Conservation (phyloP, 2,797 vertebrate species). For the Emydoidea blandingii region DNA sequence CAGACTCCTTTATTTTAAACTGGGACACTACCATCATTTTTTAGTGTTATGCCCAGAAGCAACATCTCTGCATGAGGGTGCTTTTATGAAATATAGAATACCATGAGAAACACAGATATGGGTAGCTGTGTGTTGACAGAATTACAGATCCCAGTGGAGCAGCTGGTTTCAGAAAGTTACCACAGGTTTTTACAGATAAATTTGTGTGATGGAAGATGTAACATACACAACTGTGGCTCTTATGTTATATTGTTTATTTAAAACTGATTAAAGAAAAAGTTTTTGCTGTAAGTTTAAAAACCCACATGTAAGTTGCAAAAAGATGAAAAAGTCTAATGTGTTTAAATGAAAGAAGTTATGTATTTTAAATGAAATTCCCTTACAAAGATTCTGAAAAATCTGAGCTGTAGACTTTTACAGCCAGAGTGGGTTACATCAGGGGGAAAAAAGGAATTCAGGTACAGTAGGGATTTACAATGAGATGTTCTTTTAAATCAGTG, state of each 20-base stretch:
- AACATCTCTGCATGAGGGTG: fast-evolving
- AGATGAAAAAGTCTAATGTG: not conserved
- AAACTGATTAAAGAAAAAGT: not conserved
- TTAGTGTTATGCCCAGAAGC: not conserved
- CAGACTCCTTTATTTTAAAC: not conserved
- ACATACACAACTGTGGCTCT: fast-evolving
- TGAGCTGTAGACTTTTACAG: not conserved
- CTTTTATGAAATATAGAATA: not conserved
- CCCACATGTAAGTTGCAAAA: not conserved
- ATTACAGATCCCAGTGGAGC: fast-evolving
- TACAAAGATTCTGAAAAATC: not conserved
- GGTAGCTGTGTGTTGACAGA: not conserved
- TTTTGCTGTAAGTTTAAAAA: fast-evolving
- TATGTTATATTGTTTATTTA: not conserved
- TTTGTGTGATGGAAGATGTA: fast-evolving
- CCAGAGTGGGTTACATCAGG: not conserved
- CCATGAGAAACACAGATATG: not conserved
- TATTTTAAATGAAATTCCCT: not conserved
- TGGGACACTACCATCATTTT: not conserved
- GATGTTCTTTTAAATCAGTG: not conserved
- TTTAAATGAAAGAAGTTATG: not conserved
- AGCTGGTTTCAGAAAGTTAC: not conserved
- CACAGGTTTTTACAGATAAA: not conserved
- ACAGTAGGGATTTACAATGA: not conserved
- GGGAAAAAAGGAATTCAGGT: not conserved